Evolutionary conservation across 2,888 invertebrate species (phyloP).

Genomic region (Proisotoma minuta): DNA sequence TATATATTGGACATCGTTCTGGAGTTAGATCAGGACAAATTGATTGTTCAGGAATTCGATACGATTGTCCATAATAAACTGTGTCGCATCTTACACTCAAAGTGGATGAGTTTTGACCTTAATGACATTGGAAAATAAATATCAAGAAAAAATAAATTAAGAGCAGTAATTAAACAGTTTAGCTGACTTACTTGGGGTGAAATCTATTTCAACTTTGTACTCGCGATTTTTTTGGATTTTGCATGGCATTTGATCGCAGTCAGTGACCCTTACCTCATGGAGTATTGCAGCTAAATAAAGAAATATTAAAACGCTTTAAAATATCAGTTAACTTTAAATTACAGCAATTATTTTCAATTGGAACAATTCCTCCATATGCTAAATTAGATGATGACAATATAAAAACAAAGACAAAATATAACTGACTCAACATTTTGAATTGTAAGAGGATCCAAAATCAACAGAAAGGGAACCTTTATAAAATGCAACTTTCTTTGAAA

Average conservation of each 20-base stretch:
- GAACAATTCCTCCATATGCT: background rate
- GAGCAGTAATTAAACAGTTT: background rate
- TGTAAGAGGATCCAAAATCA: no score
- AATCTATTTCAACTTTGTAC: background rate
- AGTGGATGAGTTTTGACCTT: background rate
- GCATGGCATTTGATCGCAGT: background rate
- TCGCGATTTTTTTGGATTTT: background rate
- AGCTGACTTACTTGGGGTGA: background rate
- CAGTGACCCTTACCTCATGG: background rate
- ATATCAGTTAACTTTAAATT: background rate
- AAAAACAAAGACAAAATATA: no score
- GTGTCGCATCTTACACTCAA: background rate
- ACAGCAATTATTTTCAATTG: background rate
- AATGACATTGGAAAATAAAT: no score
- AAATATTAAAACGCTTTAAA: no score
- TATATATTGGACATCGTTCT: background rate
- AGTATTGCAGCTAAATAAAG: background rate
- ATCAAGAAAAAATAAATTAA: background rate
- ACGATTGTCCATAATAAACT: background rate
- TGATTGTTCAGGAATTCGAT: background rate
- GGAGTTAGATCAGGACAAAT: background rate
- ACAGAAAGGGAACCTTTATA: no score
- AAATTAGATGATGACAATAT: slow-evolving; percentile 50
- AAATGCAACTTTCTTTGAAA: no score
- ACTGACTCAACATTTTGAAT: no score